Evolutionary conservation across 2,113 vertebrate genomes (phyloP).

Genomic region (Corvus cornix): DNA sequence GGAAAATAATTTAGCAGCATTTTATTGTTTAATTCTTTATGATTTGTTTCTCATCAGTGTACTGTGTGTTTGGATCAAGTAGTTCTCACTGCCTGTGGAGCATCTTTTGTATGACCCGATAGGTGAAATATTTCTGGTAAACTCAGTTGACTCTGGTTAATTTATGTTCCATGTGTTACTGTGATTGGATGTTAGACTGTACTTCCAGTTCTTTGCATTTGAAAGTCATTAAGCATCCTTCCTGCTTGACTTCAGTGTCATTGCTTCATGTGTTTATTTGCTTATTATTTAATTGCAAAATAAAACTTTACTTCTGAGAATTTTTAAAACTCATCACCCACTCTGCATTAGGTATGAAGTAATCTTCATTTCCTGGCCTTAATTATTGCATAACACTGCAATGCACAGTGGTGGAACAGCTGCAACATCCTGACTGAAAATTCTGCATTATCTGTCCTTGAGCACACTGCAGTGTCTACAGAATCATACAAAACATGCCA

Average conservation of each 20-base stretch:
- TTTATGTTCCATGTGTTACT: neutral
- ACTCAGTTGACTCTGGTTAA: neutral
- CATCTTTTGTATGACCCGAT: neutral
- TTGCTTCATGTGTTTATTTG: neutral
- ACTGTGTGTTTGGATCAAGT: neutral
- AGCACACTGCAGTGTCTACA: neutral
- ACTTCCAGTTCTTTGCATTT: neutral
- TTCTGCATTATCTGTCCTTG: neutral
- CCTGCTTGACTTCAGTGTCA: neutral
- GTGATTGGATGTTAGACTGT: neutral
- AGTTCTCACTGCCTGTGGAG: neutral
- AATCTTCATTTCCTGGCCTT: neutral
- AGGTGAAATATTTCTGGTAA: neutral
- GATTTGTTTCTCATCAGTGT: neutral
- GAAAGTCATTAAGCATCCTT: neutral
- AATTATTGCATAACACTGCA: neutral
- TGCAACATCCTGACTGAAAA: conserved; percentile 43
- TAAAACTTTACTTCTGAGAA: neutral
- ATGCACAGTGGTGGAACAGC: neutral
- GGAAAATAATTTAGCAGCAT: neutral
- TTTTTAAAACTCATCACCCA: neutral
- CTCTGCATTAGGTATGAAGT: neutral
- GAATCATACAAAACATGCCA: neutral
- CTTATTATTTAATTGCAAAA: neutral
- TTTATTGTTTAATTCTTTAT: neutral